Conservation (phyloP, 92 coral and sea anemone genomes). For the Chrysogorgia sp. region DNA sequence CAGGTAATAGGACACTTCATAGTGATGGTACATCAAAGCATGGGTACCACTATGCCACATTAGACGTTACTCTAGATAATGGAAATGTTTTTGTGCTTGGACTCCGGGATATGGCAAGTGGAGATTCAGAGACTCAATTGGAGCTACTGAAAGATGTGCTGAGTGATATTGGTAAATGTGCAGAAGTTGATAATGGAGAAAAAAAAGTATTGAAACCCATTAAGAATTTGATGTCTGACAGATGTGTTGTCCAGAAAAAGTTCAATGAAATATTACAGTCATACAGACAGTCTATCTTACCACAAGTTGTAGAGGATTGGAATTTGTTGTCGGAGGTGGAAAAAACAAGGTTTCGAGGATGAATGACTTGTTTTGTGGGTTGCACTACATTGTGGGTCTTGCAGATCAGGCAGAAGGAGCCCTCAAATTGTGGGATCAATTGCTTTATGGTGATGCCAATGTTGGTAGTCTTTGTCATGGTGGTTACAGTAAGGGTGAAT, state of each 20-base stretch:
- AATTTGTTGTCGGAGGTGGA: constrained; percentile 27
- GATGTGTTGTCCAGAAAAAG: constrained; percentile 35
- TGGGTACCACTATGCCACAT: constrained; percentile 58
- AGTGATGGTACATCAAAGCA: constrained; percentile 60
- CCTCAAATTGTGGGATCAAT: constrained; percentile 60
- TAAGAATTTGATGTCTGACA: constrained; percentile 48
- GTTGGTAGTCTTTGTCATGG: constrained; percentile 46
- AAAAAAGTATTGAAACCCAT: constrained; percentile 36
- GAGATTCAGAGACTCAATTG: constrained; percentile 42
- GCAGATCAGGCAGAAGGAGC: constrained; percentile 65
- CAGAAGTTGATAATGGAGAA: constrained; percentile 43
- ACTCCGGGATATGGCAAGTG: constrained; percentile 52
- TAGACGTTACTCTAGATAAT: constrained; percentile 47
- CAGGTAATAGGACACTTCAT: constrained; percentile 44
- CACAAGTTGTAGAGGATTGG: constrained; percentile 36
- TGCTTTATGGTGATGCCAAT: constrained; percentile 54
- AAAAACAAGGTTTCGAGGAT: constrained; percentile 35
- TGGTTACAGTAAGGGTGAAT: constrained; percentile 52
- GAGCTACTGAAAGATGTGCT: constrained; percentile 53
- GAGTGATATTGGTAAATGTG: constrained; percentile 51
- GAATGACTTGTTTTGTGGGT: constrained; percentile 64
- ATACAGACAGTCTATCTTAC: constrained; percentile 46
- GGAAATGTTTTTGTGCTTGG: constrained; percentile 46
- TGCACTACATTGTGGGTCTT: constrained; percentile 57
- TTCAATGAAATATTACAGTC: constrained; percentile 43